These are phyloP conservation scores for Benitochromis conjunctus DNA, from an alignment of 2,113 vertebrate species.

Conservation along the genomic window DNA sequence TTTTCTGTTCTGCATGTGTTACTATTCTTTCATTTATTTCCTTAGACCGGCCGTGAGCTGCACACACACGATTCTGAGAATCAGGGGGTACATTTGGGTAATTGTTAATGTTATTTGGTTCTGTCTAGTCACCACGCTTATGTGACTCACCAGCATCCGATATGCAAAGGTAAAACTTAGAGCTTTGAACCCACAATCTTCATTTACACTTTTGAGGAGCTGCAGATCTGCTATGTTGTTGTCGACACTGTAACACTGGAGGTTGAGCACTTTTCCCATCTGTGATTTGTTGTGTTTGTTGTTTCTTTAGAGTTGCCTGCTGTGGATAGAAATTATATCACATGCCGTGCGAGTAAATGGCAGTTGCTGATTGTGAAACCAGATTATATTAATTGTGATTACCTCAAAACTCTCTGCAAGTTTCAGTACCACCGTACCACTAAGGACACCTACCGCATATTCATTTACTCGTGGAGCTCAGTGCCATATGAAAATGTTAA, in stretches of 20 bases:
- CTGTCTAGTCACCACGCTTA: neutral
- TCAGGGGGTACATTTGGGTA: accelerated
- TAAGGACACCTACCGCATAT: neutral
- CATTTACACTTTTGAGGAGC: neutral
- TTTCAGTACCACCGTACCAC: neutral
- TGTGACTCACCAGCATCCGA: neutral
- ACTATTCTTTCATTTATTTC: neutral
- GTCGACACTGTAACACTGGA: neutral
- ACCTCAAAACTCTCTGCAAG: neutral
- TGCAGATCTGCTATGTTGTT: neutral
- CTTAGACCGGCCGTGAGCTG: accelerated
- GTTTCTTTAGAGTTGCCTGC: neutral
- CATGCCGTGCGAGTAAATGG: neutral
- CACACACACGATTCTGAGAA: accelerated
- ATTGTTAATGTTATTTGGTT: accelerated
- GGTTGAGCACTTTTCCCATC: neutral
- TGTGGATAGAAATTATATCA: neutral
- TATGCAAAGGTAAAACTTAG: accelerated
- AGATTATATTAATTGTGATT: neutral
- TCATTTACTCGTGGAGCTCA: accelerated
- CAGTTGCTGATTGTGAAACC: neutral
- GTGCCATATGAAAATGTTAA: neutral
- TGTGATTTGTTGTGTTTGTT: neutral
- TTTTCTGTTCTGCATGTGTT: accelerated
- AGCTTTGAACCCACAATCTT: neutral